phyloP scores from a whole-genome alignment of 2,888 invertebrate genomes.

The Lasioglossum figueresi region DNA sequence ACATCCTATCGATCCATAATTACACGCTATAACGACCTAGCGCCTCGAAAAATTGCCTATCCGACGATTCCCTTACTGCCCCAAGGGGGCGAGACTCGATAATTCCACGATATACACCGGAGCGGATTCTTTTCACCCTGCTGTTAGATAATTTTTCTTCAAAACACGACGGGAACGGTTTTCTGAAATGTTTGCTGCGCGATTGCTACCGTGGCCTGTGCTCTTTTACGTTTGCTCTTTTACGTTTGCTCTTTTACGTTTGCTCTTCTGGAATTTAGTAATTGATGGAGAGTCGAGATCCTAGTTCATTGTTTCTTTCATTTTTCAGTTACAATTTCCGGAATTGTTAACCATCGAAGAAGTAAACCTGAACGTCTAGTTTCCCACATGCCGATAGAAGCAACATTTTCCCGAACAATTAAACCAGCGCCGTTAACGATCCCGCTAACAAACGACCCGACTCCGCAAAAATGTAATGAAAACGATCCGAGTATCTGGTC shows the following conservation, averaged over 20 bases:
- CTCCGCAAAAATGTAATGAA: neutral
- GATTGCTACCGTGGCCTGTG: neutral
- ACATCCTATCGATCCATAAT: constrained; percentile 71
- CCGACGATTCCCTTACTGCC: constrained; percentile 15
- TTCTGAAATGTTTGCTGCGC: neutral
- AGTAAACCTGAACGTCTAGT: neutral
- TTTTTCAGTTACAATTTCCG: too few relatives aligned
- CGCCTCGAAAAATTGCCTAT: constrained; percentile 68
- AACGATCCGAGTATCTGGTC: neutral
- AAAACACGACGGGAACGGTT: neutral
- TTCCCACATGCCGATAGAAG: accelerated
- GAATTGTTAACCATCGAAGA: neutral
- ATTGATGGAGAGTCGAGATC: neutral
- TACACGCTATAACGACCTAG: constrained; percentile 69
- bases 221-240: neutral
- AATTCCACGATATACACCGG: neutral
- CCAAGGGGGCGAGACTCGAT: neutral
- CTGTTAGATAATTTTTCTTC: neutral
- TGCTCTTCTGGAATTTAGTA: neutral
- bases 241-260: neutral
- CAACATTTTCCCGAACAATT: neutral
- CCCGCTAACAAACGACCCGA: neutral
- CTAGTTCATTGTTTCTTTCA: too few relatives aligned
- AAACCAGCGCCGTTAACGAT: neutral
- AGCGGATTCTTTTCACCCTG: neutral